Evolutionary conservation across 2,888 invertebrate genomes (phyloP), one percentile per base, ranked within the genome.

Genomic region (Ptilodon capucinus): DNA sequence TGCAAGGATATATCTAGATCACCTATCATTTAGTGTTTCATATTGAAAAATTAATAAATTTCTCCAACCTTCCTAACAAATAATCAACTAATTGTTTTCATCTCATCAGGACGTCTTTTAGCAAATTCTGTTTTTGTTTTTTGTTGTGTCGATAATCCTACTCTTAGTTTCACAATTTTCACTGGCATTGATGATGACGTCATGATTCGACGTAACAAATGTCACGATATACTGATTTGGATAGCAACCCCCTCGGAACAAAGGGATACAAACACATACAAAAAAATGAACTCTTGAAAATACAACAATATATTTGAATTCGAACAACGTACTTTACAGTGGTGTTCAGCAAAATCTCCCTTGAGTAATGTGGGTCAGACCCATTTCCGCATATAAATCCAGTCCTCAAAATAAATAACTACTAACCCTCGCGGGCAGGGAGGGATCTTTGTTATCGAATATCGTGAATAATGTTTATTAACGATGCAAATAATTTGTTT

Each of bases 311-410:
- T 83, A 83, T 81, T 76, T 72, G 69, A 73, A 79, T 77, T 78
- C 76, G 73, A 78, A 77, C 72, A 72, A 77, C 76, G 77, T 81
- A 82, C 80, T 83, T 84, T 81, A 80, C 75, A 83, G 76, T 81
- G 11, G 35, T 75, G 82, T 81, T 83, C 85, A 82, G 81, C 78
- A 71, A 78, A 83, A 84, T 84, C 81, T 86, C 82, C 82, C 84
- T 78, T 85, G 86, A 86, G 81, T 85, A 84, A 86, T 86, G 79
- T 77, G 84, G 86, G 86, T 85, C 80, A 75, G 79, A 74, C 83
- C 84, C 82, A 79, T 82, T 84, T 81, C 84, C 83, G 82, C 81
- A 83, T 81, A 87, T 86, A 87, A 86, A 86, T 85, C 84, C 82
- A 75, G 71, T 76, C 76, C 76, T 83, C 80, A 82, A 84, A 82